Percentiles rank a stretch among this genome's conserved stretches.
Conservation (phyloP, 2,113 vertebrate genomes). For the Hemiprocne comata region DNA sequence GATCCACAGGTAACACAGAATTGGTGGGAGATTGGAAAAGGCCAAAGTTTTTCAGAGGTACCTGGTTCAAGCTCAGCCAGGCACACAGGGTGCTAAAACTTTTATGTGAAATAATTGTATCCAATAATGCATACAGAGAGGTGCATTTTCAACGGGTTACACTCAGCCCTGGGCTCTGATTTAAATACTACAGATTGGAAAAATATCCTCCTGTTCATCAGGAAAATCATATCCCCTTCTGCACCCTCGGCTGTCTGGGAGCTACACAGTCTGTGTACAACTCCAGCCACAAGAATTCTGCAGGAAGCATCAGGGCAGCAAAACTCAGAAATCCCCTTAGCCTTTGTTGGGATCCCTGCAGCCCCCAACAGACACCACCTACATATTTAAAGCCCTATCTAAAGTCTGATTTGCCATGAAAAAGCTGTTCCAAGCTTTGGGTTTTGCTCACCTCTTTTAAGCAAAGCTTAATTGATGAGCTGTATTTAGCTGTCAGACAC, state of each 20-base stretch:
- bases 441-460: not conserved
- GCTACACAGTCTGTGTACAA: not conserved
- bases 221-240: not conserved
- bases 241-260: fast-evolving
- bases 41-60: not conserved
- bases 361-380: not conserved
- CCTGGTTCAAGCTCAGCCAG: not conserved
- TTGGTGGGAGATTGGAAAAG: not conserved
- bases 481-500: not conserved
- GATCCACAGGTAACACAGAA: not conserved
- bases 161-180: not conserved
- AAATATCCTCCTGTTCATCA: not conserved
- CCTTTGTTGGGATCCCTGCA: not conserved
- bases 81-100: fast-evolving
- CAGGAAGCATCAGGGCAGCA: not conserved
- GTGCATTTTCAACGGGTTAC: not conserved
- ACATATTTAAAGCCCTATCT: not conserved
- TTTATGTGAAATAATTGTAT: not conserved
- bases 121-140: not conserved
- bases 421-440: not conserved
- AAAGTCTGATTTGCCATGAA: not conserved
- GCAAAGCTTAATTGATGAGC: fast-evolving
- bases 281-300: not conserved
- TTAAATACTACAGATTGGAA: not conserved
- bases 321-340: not conserved